These are phyloP conservation scores for Aphaenogaster rudis DNA, from an alignment of 1,140 invertebrate species.

Conservation along the genomic window DNA sequence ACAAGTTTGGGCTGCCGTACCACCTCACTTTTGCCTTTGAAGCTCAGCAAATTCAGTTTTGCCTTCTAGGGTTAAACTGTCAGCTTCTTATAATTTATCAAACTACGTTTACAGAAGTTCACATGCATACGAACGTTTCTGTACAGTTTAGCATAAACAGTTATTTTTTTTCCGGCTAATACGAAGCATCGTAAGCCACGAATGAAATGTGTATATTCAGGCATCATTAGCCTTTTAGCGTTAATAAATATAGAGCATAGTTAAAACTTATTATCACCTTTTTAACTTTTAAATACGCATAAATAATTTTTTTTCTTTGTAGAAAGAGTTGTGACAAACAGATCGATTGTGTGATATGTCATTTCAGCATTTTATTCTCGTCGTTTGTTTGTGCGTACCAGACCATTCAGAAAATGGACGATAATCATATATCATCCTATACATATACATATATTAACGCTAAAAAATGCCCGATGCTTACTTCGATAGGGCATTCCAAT, in stretches of 20 bases:
- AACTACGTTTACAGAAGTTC: background rate
- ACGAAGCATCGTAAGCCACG: background rate
- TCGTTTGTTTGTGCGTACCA: background rate
- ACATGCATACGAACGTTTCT: slow-evolving; percentile 23
- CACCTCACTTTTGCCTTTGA: too few relatives aligned
- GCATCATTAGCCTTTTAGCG: background rate
- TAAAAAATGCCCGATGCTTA: slow-evolving; percentile 11
- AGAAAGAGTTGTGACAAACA: background rate
- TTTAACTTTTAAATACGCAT: background rate
- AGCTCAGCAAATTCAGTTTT: too few relatives aligned
- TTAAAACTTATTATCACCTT: background rate
- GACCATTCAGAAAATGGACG: background rate
- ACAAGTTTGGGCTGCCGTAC: too few relatives aligned
- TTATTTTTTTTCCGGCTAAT: background rate
- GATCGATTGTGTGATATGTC: background rate
- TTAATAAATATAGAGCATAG: slow-evolving; percentile 4
- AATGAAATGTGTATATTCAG: background rate
- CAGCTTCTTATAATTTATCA: slow-evolving; percentile 27
- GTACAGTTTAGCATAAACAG: slow-evolving; percentile 23
- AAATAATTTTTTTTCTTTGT: background rate
- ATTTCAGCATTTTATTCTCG: background rate
- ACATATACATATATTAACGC: background rate
- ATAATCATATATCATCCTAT: background rate
- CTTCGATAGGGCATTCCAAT: background rate
- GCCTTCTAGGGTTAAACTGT: background rate